These are phyloP conservation scores for Diacarnus erythraeanus DNA, from an alignment of 37 sponge, comb jelly and placozoan species.

Conservation along the genomic window DNA sequence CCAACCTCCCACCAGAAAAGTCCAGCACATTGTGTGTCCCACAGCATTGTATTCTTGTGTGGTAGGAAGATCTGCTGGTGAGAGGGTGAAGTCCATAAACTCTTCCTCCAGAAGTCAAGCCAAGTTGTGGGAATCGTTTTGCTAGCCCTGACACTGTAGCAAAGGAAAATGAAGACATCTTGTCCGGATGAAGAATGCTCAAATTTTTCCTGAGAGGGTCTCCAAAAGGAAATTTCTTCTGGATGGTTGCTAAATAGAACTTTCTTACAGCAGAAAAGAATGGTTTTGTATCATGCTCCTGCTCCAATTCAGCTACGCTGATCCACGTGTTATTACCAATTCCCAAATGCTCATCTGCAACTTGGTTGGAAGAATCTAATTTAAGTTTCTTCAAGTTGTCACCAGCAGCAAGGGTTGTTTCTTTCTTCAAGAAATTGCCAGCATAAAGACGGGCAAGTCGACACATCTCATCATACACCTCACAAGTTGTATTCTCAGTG, in stretches of 20 bases:
- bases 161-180: background rate
- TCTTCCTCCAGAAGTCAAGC: too few species aligned
- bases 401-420: background rate
- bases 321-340: background rate
- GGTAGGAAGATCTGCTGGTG: too few species aligned
- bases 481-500: slow-evolving; percentile 40
- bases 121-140: background rate
- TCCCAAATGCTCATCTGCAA: background rate
- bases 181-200: background rate
- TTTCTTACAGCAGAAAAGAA: background rate
- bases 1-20: too few species aligned
- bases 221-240: background rate
- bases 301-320: background rate
- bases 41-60: too few species aligned
- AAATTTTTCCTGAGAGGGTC: background rate
- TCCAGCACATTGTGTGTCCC: too few species aligned
- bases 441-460: slow-evolving; percentile 25
- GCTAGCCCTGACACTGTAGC: background rate
- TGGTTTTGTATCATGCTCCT: background rate
- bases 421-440: background rate
- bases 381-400: background rate
- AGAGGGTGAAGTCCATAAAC: too few species aligned
- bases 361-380: background rate
- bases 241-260: background rate
- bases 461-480: slow-evolving; percentile 18